phyloP scores from a whole-genome alignment of 2,113 vertebrate species.

The Perca schrenkii region DNA sequence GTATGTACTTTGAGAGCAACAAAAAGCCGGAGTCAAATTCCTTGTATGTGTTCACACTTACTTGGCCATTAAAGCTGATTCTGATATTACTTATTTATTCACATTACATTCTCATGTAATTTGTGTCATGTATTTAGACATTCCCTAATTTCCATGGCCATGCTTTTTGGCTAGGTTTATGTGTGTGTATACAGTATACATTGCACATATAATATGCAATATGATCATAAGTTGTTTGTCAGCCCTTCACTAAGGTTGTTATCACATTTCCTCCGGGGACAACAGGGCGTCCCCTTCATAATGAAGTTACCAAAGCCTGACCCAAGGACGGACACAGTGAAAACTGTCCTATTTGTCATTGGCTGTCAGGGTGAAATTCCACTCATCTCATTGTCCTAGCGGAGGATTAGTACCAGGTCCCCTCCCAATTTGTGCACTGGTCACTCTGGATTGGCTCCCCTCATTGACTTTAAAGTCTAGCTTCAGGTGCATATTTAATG shows the following conservation, averaged over 20 bases:
- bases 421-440: conserved; percentile 18
- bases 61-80: too few relatives aligned
- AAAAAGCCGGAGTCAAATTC: too few relatives aligned
- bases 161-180: neutral
- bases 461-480: conserved; percentile 44
- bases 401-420: conserved; percentile 43
- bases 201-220: neutral
- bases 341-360: conserved; percentile 33
- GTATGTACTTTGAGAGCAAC: too few relatives aligned
- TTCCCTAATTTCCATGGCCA: neutral
- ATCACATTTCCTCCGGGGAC: conserved; percentile 46
- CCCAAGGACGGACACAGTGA: conserved; percentile 47
- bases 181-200: neutral
- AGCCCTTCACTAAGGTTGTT: conserved; percentile 43
- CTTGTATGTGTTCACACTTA: too few relatives aligned
- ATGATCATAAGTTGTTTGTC: neutral
- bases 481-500: conserved; percentile 77
- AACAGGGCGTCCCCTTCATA: conserved; percentile 17
- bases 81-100: conserved; percentile 9
- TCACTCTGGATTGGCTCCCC: conserved; percentile 42
- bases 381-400: conserved; percentile 59
- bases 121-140: neutral
- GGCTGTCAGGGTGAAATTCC: conserved; percentile 67
- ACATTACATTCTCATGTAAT: neutral
- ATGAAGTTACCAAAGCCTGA: conserved; percentile 66